These are phyloP conservation scores for Ethmia dodecea DNA, from an alignment of 2,888 invertebrate species.

Conservation along the genomic window DNA sequence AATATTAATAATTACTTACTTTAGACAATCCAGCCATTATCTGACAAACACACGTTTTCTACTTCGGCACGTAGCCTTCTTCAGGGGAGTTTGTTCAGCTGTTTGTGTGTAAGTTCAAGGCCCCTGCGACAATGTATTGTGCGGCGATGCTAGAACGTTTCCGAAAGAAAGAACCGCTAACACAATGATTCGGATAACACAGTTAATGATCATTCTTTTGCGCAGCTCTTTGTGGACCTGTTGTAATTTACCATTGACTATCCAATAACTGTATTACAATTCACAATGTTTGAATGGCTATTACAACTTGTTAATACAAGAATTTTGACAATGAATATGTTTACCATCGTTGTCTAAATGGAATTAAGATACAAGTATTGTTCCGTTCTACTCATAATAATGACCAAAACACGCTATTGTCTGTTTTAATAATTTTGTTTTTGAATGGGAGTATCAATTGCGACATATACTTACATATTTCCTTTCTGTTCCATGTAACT, in stretches of 20 bases:
- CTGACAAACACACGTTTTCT: too few species aligned
- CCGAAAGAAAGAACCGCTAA: conserved; percentile 13
- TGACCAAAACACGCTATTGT: too few species aligned
- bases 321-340: conserved; percentile 1
- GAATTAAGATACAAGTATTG: too few species aligned
- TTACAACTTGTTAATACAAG: background rate
- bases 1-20: too few species aligned
- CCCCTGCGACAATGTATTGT: conserved; percentile 38
- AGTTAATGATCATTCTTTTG: conserved; percentile 21
- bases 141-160: conserved; percentile 1
- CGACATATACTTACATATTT: too few species aligned
- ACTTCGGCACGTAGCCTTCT: conserved; percentile 26
- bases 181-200: conserved; percentile 19
- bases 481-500: too few species aligned
- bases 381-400: too few species aligned
- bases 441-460: too few species aligned
- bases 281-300: conserved; percentile 2
- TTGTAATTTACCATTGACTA: conserved; percentile 16
- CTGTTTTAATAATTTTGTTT: too few species aligned
- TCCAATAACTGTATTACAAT: conserved; percentile 6
- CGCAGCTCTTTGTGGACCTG: conserved; percentile 18
- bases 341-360: too few species aligned
- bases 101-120: conserved; percentile 59
- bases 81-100: conserved; percentile 49
- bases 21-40: too few species aligned